Evolutionary conservation across 2,888 invertebrate genomes (phyloP).

Genomic region (Caenorhabditis uteleia): DNA sequence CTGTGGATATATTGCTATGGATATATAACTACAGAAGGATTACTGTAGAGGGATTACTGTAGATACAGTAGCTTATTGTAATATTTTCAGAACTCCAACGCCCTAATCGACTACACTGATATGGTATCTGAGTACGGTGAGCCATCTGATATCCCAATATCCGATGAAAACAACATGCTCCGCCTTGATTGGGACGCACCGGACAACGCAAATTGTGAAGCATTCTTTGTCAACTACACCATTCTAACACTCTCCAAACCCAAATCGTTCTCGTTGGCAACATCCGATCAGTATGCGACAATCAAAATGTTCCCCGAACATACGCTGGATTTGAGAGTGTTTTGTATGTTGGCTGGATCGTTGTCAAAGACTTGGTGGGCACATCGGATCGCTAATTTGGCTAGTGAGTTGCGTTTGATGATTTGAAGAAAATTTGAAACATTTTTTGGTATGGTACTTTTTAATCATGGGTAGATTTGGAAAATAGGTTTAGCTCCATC

Average conservation of each 20-base stretch:
- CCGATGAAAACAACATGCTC: constrained; percentile 36
- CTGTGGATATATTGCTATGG: no score
- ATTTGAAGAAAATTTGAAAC: not conserved
- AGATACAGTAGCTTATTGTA: not conserved
- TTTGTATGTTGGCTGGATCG: constrained; percentile 63
- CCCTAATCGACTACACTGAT: constrained; percentile 10
- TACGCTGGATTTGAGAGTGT: constrained; percentile 60
- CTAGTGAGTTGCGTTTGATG: constrained; percentile 43
- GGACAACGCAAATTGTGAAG: constrained; percentile 60
- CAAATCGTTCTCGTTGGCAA: constrained; percentile 50
- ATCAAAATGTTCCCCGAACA: constrained; percentile 61
- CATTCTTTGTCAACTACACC: constrained; percentile 64
- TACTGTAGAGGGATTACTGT: not conserved
- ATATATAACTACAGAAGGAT: no score
- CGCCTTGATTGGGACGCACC: constrained; percentile 63
- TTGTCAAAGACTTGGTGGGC: constrained; percentile 66
- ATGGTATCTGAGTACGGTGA: constrained; percentile 50
- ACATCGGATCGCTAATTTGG: constrained; percentile 57
- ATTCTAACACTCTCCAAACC: constrained; percentile 49
- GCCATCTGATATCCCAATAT: constrained; percentile 33
- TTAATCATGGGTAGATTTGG: not conserved
- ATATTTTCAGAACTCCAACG: constrained; percentile 11
- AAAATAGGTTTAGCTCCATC: no score
- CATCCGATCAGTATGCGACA: constrained; percentile 41
- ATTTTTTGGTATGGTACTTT: not conserved